phyloP scores from a whole-genome alignment of 2,113 vertebrate species.

The Anarhynchus alexandrinus region DNA sequence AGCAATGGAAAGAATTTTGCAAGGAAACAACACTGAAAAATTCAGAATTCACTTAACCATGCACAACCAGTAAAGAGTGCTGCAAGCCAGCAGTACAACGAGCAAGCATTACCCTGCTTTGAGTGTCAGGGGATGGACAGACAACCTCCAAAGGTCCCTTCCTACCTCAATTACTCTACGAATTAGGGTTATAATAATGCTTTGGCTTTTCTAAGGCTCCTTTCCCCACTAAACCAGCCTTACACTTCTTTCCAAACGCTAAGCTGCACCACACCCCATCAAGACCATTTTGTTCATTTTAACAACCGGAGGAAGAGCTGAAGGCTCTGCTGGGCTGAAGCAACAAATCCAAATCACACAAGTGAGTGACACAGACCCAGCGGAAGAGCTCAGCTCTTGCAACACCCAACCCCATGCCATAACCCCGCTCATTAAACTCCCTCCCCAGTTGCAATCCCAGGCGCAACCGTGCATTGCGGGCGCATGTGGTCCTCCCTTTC shows the following conservation, averaged over 20 bases:
- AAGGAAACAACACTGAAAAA: background rate
- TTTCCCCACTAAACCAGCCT: background rate
- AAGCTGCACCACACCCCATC: background rate
- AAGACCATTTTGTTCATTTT: background rate
- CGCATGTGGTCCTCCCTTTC: accelerated
- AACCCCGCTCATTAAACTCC: background rate
- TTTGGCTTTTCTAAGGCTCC: background rate
- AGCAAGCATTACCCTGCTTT: background rate
- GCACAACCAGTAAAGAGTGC: background rate
- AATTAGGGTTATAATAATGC: background rate
- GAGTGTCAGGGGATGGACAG: background rate
- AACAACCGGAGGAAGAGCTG: background rate
- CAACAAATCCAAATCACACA: background rate
- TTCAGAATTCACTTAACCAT: background rate
- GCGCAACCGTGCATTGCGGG: background rate
- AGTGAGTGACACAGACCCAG: background rate
- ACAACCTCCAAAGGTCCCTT: background rate
- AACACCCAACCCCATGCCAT: background rate
- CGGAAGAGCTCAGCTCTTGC: background rate
- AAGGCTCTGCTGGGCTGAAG: background rate
- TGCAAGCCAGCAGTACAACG: background rate
- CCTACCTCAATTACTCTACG: background rate
- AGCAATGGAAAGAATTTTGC: background rate
- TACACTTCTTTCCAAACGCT: background rate
- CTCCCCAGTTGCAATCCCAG: background rate